A percentile compares a stretch with the other conserved stretches of the same genome.
phyloP scores from a whole-genome alignment of 2,888 invertebrate genomes.

The Heliconius aoede region DNA sequence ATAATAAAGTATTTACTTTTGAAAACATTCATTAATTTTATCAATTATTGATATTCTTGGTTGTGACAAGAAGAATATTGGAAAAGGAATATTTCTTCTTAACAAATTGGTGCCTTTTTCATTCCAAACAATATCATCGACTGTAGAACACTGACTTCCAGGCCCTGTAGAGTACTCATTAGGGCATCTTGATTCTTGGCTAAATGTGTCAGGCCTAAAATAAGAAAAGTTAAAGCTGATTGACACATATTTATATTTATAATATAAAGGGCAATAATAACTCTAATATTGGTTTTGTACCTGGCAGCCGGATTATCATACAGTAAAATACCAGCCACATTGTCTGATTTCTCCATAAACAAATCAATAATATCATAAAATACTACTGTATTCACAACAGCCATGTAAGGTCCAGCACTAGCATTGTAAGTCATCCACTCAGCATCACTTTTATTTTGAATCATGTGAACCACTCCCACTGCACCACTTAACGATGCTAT shows the following conservation, averaged over 20 bases:
- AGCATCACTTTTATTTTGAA: slow-evolving; percentile 86
- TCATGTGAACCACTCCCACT: slow-evolving; percentile 92
- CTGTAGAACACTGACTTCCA: slow-evolving; percentile 77
- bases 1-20: slow-evolving; percentile 61
- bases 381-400: slow-evolving; percentile 87
- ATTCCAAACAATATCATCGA: slow-evolving; percentile 92
- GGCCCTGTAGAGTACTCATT: slow-evolving; percentile 86
- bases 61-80: slow-evolving; percentile 89
- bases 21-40: slow-evolving; percentile 85
- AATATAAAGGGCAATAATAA: background rate
- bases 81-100: slow-evolving; percentile 92
- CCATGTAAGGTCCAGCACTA: slow-evolving; percentile 91
- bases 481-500: slow-evolving; percentile 90
- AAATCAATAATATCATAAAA: slow-evolving; percentile 81
- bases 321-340: slow-evolving; percentile 87
- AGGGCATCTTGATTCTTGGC: slow-evolving; percentile 91
- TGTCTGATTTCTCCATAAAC: slow-evolving; percentile 77
- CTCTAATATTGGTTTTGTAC: slow-evolving; percentile 50
- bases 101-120: slow-evolving; percentile 89
- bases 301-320: slow-evolving; percentile 76
- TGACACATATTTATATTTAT: background rate
- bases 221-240: background rate
- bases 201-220: slow-evolving; percentile 64
- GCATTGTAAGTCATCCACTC: slow-evolving; percentile 88
- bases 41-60: slow-evolving; percentile 80